Evolutionary conservation across 2,888 invertebrate species (phyloP).

Genomic region (Troides oblongomaculatus): DNA sequence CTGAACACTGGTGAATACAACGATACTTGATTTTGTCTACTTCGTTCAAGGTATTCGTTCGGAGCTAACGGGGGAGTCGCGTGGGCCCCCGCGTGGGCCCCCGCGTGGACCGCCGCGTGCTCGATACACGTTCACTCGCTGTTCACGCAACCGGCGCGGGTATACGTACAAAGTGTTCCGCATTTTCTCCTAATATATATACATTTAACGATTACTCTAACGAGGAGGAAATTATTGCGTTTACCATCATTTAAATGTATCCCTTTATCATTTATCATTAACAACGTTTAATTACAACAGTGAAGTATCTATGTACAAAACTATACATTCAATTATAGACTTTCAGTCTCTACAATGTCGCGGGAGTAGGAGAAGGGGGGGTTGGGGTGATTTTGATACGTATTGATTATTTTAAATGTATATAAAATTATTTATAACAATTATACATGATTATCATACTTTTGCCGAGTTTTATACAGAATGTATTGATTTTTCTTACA

Average conservation of each 20-base stretch:
- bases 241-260: slow-evolving; percentile 60
- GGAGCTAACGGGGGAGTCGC: no score
- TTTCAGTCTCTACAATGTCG: slow-evolving; percentile 77
- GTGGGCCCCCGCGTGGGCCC: no score
- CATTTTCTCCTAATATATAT: slow-evolving; percentile 45
- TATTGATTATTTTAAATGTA: slow-evolving; percentile 56
- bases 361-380: slow-evolving; percentile 40
- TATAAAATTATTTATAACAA: slow-evolving; percentile 61
- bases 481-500: no score
- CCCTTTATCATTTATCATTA: slow-evolving; percentile 63
- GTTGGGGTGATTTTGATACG: slow-evolving; percentile 48
- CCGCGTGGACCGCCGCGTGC: no score
- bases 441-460: slow-evolving; percentile 69
- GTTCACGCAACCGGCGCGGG: no score
- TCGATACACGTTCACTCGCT: no score
- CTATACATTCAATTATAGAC: slow-evolving; percentile 79
- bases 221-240: slow-evolving; percentile 77
- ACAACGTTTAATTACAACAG: slow-evolving; percentile 73
- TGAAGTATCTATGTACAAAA: slow-evolving; percentile 74
- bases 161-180: no score
- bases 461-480: no score
- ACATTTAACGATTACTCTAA: slow-evolving; percentile 66
- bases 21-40: no score
- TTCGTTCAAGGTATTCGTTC: no score
- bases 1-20: no score